phyloP scores from a whole-genome alignment of 2,113 vertebrate genomes.

The Poeciliopsis occidentalis region DNA sequence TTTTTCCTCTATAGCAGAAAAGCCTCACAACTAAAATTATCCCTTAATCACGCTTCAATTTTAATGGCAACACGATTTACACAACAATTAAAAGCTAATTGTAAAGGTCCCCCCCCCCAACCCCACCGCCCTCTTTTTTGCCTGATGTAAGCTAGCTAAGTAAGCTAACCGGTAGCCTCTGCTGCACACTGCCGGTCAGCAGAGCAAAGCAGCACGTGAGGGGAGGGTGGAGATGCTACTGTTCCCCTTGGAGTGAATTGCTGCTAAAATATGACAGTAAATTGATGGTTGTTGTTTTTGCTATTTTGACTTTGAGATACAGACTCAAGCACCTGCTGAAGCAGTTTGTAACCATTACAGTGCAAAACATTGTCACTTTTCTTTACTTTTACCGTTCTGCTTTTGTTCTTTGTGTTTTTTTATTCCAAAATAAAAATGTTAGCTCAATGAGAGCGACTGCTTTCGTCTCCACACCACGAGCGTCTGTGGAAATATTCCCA shows the following conservation, averaged over 20 bases:
- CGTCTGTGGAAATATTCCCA: neutral
- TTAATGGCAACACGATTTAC: neutral
- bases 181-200: neutral
- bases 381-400: too few relatives aligned
- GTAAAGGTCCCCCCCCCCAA: neutral
- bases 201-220: neutral
- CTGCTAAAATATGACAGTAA: neutral
- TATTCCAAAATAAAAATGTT: neutral
- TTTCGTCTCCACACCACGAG: neutral
- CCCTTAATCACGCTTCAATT: neutral
- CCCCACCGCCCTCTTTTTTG: too few relatives aligned
- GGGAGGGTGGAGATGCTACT: neutral
- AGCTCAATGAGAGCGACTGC: neutral
- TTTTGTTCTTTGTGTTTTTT: too few relatives aligned
- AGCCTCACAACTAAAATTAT: neutral
- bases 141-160: too few relatives aligned
- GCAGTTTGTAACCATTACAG: too few relatives aligned
- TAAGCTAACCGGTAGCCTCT: too few relatives aligned
- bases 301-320: too few relatives aligned
- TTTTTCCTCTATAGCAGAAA: conserved; percentile 8
- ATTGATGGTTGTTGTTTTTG: too few relatives aligned
- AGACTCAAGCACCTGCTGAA: too few relatives aligned
- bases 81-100: neutral
- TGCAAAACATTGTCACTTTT: too few relatives aligned
- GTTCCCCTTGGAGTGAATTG: neutral